Evolutionary conservation across 2,888 invertebrate species (phyloP).

Genomic region (Nomada hirtipes): DNA sequence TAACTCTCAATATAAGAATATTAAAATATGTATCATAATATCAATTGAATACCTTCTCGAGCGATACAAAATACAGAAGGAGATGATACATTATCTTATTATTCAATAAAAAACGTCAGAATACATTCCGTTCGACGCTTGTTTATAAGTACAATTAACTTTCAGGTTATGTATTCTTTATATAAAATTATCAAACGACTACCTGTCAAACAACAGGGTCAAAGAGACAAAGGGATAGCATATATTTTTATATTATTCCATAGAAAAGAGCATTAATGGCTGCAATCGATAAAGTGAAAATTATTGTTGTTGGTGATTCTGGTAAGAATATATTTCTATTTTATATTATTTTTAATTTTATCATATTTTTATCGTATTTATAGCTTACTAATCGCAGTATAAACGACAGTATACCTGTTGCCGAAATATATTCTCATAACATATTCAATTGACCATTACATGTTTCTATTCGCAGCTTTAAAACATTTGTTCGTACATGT

Average conservation of each 20-base stretch:
- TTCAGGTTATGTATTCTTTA: slow-evolving; percentile 53
- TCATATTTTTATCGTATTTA: slow-evolving; percentile 1
- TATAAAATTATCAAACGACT: slow-evolving; percentile 41
- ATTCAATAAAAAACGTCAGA: slow-evolving; percentile 17
- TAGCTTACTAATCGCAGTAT: background rate
- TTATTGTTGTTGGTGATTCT: slow-evolving; percentile 96
- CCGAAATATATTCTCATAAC: background rate
- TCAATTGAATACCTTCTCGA: slow-evolving; percentile 8
- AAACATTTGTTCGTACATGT: background rate
- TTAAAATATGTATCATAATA: slow-evolving; percentile 32
- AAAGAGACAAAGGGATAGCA: slow-evolving; percentile 38
- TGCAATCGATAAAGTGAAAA: slow-evolving; percentile 94
- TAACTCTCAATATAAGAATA: slow-evolving; percentile 14
- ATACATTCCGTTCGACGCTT: slow-evolving; percentile 43
- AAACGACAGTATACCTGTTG: background rate
- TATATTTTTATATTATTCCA: slow-evolving; percentile 53
- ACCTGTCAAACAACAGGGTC: slow-evolving; percentile 41
- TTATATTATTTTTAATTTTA: slow-evolving; percentile 1
- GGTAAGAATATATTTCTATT: slow-evolving; percentile 85
- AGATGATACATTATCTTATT: slow-evolving; percentile 44
- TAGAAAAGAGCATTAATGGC: slow-evolving; percentile 86
- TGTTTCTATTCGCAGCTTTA: background rate
- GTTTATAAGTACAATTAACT: slow-evolving; percentile 48
- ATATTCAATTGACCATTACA: background rate
- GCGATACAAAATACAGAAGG: slow-evolving; percentile 22